Evolutionary conservation across 2,113 vertebrate species (phyloP).

Genomic region (Sprattus sprattus): DNA sequence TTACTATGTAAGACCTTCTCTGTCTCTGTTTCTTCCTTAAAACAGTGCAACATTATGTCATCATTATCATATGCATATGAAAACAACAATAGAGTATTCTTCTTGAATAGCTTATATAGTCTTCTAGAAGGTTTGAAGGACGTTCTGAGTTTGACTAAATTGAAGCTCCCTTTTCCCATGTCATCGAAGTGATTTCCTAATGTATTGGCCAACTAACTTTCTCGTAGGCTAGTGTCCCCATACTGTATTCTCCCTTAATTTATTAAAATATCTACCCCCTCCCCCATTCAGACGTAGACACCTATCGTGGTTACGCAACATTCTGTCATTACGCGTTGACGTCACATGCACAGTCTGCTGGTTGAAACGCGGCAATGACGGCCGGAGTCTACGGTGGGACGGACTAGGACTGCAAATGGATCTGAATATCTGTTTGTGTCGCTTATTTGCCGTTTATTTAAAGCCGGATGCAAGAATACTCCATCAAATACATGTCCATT

Average conservation of each 20-base stretch:
- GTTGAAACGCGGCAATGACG: constrained; percentile 65
- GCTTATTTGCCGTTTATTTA: constrained; percentile 47
- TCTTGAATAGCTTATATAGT: too few relatives aligned
- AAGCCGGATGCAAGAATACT: constrained; percentile 22
- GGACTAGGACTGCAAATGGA: constrained; percentile 61
- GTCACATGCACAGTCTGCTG: constrained; percentile 56
- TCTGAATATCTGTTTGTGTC: constrained; percentile 30
- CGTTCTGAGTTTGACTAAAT: too few relatives aligned
- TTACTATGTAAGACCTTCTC: constrained; percentile 64
- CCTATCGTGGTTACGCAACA: constrained; percentile 1
- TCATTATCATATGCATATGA: too few relatives aligned
- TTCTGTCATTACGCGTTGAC: constrained; percentile 52
- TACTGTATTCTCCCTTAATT: too few relatives aligned
- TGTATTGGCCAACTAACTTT: too few relatives aligned
- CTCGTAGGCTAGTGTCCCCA: too few relatives aligned
- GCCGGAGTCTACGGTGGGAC: constrained; percentile 59
- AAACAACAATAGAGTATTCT: too few relatives aligned
- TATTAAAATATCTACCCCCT: constrained; percentile 23
- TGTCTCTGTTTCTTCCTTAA: constrained; percentile 60
- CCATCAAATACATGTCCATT: not conserved
- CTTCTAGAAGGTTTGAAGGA: too few relatives aligned
- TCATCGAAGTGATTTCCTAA: too few relatives aligned
- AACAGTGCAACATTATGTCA: too few relatives aligned
- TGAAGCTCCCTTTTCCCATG: too few relatives aligned
- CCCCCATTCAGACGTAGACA: constrained; percentile 1